Evolutionary conservation across 2,797 vertebrate genomes (phyloP).

Genomic region (Heliangelus exortis): DNA sequence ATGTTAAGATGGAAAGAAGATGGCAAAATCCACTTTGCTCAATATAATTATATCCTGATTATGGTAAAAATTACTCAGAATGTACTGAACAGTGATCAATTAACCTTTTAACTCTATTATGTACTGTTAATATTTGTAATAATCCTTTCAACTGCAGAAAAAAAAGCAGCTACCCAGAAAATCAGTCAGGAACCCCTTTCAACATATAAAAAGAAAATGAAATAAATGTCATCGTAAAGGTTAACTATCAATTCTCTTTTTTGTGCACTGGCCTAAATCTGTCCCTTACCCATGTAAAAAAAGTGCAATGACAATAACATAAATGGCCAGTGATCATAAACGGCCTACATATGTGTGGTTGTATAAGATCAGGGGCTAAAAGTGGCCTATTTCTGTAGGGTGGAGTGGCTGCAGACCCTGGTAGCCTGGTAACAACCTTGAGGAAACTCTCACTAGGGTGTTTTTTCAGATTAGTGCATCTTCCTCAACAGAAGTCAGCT

Average conservation of each 20-base stretch:
- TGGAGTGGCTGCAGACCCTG: not conserved
- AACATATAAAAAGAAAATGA: not conserved
- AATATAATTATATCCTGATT: not conserved
- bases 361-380: not conserved
- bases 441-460: not conserved
- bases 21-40: conserved; percentile 17
- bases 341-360: not conserved
- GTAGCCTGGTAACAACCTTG: not conserved
- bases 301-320: not conserved
- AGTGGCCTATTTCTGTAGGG: not conserved
- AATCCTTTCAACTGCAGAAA: not conserved
- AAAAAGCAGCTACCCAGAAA: not conserved
- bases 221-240: not conserved
- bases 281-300: not conserved
- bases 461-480: not conserved
- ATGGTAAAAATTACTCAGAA: conserved; percentile 32
- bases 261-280: not conserved
- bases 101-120: conserved; percentile 54
- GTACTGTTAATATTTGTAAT: conserved; percentile 17
- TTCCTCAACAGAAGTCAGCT: not conserved
- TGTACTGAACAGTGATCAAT: conserved; percentile 26
- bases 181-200: not conserved
- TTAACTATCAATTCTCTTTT: not conserved
- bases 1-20: not conserved
- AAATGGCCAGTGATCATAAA: not conserved